Evolutionary conservation across 2,797 vertebrate genomes (phyloP).

Genomic region (Emydoidea blandingii): DNA sequence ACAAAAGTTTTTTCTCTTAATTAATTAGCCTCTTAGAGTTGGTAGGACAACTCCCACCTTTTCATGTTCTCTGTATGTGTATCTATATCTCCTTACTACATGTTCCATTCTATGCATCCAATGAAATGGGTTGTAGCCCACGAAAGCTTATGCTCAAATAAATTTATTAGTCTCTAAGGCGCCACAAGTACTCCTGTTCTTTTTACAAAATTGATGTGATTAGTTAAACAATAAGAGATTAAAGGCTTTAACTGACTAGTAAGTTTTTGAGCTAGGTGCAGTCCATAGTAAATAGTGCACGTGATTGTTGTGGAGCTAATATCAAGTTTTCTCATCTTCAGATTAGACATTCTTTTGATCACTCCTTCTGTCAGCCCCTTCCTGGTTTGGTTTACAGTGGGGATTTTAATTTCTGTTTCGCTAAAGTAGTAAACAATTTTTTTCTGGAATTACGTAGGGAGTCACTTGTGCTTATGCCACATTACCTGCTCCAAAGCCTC

Average conservation of each 20-base stretch:
- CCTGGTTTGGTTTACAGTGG: neutral
- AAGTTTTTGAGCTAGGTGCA: neutral
- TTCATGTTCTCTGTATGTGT: too few relatives aligned
- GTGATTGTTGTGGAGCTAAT: neutral
- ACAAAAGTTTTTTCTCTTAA: too few relatives aligned
- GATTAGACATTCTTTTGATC: neutral
- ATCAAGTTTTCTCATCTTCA: neutral
- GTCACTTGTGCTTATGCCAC: neutral
- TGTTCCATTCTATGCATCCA: too few relatives aligned
- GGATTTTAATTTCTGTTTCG: neutral
- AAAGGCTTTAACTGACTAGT: neutral
- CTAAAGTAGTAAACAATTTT: neutral
- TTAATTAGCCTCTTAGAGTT: too few relatives aligned
- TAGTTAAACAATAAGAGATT: neutral
- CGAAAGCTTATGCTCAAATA: too few relatives aligned
- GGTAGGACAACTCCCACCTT: too few relatives aligned
- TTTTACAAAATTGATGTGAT: neutral
- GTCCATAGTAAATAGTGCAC: neutral
- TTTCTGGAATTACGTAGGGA: neutral
- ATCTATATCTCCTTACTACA: too few relatives aligned
- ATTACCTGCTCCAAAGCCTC: neutral
- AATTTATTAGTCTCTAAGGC: too few relatives aligned
- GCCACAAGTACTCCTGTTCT: too few relatives aligned
- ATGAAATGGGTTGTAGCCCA: too few relatives aligned
- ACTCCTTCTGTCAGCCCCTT: neutral